Conservation (phyloP, 92 coral and sea anemone genomes). For the Zoanthus sansibaricus region DNA sequence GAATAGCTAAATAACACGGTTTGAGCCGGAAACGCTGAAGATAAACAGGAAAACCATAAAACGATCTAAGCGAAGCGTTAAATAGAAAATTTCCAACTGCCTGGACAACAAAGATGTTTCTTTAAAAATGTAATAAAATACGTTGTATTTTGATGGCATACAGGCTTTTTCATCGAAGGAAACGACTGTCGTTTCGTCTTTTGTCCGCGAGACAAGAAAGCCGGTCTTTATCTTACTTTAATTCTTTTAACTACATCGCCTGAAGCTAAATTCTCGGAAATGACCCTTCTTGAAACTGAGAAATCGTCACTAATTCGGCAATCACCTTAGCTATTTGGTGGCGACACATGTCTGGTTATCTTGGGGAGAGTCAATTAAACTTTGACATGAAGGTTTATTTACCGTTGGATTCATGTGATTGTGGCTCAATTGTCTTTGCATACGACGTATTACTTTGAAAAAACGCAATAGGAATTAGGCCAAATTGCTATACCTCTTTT, state of each 20-base stretch:
- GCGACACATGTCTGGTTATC: conserved; percentile 41
- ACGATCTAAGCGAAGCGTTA: conserved; percentile 1
- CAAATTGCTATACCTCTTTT: background rate
- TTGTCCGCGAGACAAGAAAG: conserved; percentile 19
- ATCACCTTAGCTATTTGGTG: conserved; percentile 31
- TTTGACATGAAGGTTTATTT: background rate
- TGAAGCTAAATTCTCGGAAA: background rate
- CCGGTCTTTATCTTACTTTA: background rate
- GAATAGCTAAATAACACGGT: background rate
- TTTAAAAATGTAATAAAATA: background rate
- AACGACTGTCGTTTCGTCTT: background rate
- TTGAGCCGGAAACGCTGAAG: conserved; percentile 24
- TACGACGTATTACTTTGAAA: background rate
- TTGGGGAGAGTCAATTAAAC: conserved; percentile 6
- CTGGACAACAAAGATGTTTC: background rate
- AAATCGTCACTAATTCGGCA: background rate
- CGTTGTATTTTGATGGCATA: background rate
- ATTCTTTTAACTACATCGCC: background rate
- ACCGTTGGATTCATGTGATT: background rate
- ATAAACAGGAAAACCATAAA: background rate
- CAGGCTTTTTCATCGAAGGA: background rate
- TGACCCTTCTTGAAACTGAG: background rate
- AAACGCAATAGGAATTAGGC: background rate
- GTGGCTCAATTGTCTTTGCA: conserved; percentile 20
- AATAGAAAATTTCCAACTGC: background rate